Evolutionary conservation across 2,113 vertebrate species (phyloP), one percentile per base, ranked within the genome.

Genomic region (Corythaeola cristata): DNA sequence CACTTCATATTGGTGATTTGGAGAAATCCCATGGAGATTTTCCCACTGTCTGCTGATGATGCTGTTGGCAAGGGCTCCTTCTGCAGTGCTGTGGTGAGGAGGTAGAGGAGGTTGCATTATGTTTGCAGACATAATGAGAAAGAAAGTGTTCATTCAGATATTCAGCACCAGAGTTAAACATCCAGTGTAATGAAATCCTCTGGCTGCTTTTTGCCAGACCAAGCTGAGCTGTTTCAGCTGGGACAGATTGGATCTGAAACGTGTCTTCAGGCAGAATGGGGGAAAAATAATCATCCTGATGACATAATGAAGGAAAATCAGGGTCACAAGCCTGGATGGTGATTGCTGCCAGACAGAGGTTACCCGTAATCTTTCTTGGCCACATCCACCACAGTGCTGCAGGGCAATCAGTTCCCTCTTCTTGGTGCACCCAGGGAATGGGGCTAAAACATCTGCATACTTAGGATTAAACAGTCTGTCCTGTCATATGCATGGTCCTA

Each of bases 271-370:
- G 83, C 55, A 86, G 64, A 96, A 95, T 45, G 27, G 47, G 50
- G 56, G 28, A 37, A 86, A 92, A 93, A 90, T 60, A 88, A 81
- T 91, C 66, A 69, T 49, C 30, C 21, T 91, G 47, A 71, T 86
- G 85, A 93, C 60, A 64, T 78, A 85, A 93, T 27, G 66, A 66
- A 90, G 66, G 89, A 95, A 90, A 90, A 91, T 75, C 49, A 53
- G 77, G 73, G 62, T 92, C 77, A 89, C 80, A 89, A 91, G 58
- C 41, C 73, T 75, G 49, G 24, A 78, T 21, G 50, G 39, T 27
- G 64, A 87, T 68, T 9, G 5, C 35, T 92, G 58, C 33, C 60
- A 78, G 45, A 52, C 33, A 81, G 68, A 89, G 60, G 89, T 64
- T 81, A 37, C 60, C 72, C 33, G 28, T 67, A 67, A 77, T 68